Evolutionary conservation across 2,888 invertebrate species (phyloP), one percentile per base, ranked within the genome.

Genomic region (Gastracanthus pulcherrimus): DNA sequence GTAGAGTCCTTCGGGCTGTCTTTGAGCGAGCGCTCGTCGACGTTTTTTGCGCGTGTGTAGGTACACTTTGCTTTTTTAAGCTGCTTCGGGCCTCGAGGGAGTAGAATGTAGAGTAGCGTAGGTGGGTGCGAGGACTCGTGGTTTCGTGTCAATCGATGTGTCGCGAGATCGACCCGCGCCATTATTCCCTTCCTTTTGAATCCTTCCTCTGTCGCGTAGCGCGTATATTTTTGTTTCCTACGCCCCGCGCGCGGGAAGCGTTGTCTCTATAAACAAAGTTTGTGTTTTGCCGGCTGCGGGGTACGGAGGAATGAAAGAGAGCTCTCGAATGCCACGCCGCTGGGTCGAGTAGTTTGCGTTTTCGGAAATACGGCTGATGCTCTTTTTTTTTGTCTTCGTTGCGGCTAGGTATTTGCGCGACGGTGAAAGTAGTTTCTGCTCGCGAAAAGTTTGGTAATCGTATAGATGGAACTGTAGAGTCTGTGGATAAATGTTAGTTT

Each of bases 251-350:
- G 34, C 19, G 19, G 26, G 23, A 70, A 55, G 11, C 34, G 69
- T 51, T 70, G 51, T 55, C 34, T 70, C 23, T 36, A 13, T 55
- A 70, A 70, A 67, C 67, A 51, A 19, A 7, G 45, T 45, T 48
- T 48, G 4, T 48, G n/a, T 19, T 7, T 7, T 19, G 6, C 19
- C 2, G 7, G 2, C 16, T 3, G 3, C 48, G 16, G 0, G 48
- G 0, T 5, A 7, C n/a, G 41, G 16, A 9, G 13, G 16, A 41
- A 41, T 16, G 5, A 16, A 41, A 13, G 5, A 41, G 41, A 41
- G 13, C 13, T 9, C 16, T 16, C 41, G 9, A 16, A 41, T 16
- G 13, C 9, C 11, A 16, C 11, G 16, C 41, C 9, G 9, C 9
- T 9, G 16, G 2, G 16, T 9, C 5, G 41, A 9, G 7, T 3